Evolutionary conservation across 2,113 vertebrate species (phyloP).

Genomic region (Dolichallabes microphthalmus): DNA sequence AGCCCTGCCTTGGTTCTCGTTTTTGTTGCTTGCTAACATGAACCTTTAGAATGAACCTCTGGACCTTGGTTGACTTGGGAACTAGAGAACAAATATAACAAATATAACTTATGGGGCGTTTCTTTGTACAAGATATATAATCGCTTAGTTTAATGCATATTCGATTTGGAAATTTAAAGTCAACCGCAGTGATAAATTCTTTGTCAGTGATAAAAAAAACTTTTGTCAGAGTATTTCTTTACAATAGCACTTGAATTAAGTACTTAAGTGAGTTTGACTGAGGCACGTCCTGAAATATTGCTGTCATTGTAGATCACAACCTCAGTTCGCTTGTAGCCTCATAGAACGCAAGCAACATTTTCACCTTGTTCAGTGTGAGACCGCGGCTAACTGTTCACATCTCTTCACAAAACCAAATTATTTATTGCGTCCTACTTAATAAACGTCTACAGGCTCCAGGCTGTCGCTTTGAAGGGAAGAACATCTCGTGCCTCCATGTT

Average conservation of each 20-base stretch:
- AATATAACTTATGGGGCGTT: neutral
- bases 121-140: neutral
- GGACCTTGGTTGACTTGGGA: neutral
- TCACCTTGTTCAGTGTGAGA: neutral
- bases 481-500: slow-evolving; percentile 54
- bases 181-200: neutral
- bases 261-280: neutral
- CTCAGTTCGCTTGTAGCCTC: neutral
- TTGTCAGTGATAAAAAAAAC: no score
- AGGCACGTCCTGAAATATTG: neutral
- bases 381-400: neutral
- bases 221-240: neutral
- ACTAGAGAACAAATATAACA: neutral
- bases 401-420: neutral
- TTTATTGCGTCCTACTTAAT: neutral
- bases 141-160: neutral
- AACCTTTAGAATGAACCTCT: neutral
- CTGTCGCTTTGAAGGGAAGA: slow-evolving; percentile 65
- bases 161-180: neutral
- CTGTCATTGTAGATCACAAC: neutral
- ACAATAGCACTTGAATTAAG: neutral
- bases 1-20: no score
- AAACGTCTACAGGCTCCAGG: neutral
- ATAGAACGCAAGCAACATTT: neutral
- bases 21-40: neutral